A percentile compares a stretch with the other conserved stretches of the same genome.
These are phyloP conservation scores for Trypoxylus dichotomus DNA, from an alignment of 1,140 invertebrate species.

Conservation along the genomic window DNA sequence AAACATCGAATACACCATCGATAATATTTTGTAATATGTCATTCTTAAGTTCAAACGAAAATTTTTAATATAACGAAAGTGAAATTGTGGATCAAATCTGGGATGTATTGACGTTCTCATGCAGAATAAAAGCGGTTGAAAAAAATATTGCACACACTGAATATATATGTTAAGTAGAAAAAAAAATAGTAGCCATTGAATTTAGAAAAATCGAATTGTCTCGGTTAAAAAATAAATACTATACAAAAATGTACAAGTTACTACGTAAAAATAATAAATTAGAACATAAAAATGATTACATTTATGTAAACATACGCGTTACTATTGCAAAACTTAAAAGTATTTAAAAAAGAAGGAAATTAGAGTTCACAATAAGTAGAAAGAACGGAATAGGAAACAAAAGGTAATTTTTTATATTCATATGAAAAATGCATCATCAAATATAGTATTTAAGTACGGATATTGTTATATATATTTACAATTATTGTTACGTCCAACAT, in stretches of 20 bases:
- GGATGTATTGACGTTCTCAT: neutral
- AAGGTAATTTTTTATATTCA: neutral
- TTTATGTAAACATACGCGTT: neutral
- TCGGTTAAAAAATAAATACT: constrained; percentile 50
- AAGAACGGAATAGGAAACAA: neutral
- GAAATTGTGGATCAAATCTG: too few species aligned
- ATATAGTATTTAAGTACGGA: constrained; percentile 18
- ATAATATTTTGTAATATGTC: neutral
- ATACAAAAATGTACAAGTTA: constrained; percentile 45
- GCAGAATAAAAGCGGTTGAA: neutral
- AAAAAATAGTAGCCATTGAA: neutral
- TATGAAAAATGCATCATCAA: neutral
- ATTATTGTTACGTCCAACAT: neutral
- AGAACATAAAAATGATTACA: constrained; percentile 11
- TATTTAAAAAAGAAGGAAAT: neutral
- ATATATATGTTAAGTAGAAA: neutral
- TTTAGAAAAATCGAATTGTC: constrained; percentile 1
- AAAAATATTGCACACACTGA: neutral
- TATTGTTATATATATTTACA: constrained; percentile 9
- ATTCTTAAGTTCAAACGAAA: too few species aligned
- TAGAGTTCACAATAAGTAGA: neutral
- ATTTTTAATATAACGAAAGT: too few species aligned
- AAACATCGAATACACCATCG: neutral
- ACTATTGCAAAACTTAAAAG: neutral
- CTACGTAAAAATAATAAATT: constrained; percentile 16